Percentiles rank a stretch among this genome's conserved stretches.
Evolutionary conservation across 2,113 vertebrate species (phyloP).

Genomic region (Stercorarius parasiticus): DNA sequence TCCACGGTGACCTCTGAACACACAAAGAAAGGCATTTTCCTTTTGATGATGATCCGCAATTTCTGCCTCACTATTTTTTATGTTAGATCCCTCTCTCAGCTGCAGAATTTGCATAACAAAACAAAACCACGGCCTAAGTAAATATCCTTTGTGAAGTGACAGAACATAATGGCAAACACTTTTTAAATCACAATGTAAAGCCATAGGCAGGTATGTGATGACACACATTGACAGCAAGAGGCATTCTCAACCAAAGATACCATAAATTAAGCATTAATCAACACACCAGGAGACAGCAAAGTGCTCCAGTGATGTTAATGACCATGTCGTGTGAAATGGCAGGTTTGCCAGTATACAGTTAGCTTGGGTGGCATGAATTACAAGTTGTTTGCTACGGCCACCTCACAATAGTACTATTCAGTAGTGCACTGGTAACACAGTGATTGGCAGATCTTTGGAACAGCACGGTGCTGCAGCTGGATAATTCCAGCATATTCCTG

Average conservation of each 20-base stretch:
- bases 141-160: background rate
- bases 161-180: background rate
- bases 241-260: background rate
- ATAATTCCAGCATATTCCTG: constrained; percentile 48
- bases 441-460: constrained; percentile 62
- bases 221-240: background rate
- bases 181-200: background rate
- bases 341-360: constrained; percentile 12
- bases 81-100: background rate
- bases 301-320: background rate
- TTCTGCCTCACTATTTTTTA: background rate
- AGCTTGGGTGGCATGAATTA: constrained; percentile 25
- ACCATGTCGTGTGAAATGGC: background rate
- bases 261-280: background rate
- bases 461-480: constrained; percentile 33
- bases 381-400: constrained; percentile 29
- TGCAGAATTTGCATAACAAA: constrained; percentile 27
- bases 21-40: background rate
- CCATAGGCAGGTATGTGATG: background rate
- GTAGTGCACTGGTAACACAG: background rate
- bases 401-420: constrained; percentile 52
- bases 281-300: background rate
- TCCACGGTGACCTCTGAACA: background rate
- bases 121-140: background rate
- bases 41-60: background rate